phyloP scores from a whole-genome alignment of 2,113 vertebrate species.

The Melanocharis versteri region DNA sequence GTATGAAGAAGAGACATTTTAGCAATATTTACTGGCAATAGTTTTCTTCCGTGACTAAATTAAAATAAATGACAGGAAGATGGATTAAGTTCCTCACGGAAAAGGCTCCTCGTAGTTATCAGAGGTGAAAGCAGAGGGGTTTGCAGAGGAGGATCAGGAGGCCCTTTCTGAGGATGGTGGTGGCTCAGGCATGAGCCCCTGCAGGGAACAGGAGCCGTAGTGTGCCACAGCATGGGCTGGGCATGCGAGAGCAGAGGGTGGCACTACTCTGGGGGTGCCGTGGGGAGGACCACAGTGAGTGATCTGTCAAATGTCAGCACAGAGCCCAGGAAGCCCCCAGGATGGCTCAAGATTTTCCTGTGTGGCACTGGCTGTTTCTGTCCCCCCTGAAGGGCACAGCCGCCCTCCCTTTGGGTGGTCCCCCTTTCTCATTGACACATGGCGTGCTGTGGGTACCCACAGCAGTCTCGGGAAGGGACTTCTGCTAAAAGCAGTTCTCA shows the following conservation, averaged over 20 bases:
- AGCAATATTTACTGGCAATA: neutral
- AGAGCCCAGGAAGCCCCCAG: neutral
- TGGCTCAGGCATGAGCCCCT: fast-evolving
- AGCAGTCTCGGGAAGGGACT: neutral
- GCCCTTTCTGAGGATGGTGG: fast-evolving
- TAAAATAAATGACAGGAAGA: neutral
- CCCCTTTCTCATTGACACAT: neutral
- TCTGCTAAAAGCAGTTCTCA: neutral
- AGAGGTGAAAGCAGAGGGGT: neutral
- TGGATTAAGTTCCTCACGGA: neutral
- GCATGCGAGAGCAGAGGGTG: neutral
- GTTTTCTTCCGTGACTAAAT: neutral
- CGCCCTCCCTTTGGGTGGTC: neutral
- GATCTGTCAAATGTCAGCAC: neutral
- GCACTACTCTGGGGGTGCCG: fast-evolving
- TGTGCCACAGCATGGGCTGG: fast-evolving
- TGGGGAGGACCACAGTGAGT: neutral
- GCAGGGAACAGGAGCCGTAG: neutral
- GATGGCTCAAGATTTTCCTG: neutral
- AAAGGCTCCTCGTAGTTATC: neutral
- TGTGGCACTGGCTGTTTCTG: neutral
- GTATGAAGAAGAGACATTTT: neutral
- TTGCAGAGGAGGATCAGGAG: neutral
- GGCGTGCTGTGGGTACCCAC: neutral
- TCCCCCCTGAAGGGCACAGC: neutral